A percentile compares a stretch with the other conserved stretches of the same genome.
These are phyloP conservation scores for Orius laevigatus DNA, from an alignment of 1,140 invertebrate genomes.

Conservation along the genomic window DNA sequence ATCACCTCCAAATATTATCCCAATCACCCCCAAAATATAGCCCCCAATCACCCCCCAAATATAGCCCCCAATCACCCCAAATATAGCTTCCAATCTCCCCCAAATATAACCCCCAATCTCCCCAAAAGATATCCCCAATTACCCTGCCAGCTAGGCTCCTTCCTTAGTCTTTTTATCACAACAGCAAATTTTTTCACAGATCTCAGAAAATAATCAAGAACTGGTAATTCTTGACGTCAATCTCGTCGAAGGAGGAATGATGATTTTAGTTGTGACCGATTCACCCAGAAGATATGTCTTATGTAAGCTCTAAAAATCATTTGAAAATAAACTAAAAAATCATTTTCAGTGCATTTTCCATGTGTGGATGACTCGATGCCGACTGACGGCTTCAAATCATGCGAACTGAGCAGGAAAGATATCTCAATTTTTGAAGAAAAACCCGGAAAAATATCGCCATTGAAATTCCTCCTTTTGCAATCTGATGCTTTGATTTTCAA, in stretches of 20 bases:
- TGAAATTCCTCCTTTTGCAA: conserved; percentile 8
- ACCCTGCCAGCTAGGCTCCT: no score
- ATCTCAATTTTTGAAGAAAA: conserved; percentile 7
- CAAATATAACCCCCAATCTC: no score
- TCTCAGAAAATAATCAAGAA: neutral
- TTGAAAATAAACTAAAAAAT: neutral
- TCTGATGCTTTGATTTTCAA: conserved; percentile 12
- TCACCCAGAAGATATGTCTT: conserved; percentile 1
- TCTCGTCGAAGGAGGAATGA: conserved; percentile 1
- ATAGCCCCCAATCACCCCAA: no score
- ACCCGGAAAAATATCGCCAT: conserved; percentile 7
- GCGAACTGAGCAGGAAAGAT: conserved; percentile 5
- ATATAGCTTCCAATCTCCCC: no score
- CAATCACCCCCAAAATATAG: no score
- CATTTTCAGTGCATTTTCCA: conserved; percentile 5
- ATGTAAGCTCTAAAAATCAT: neutral
- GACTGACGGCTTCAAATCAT: neutral
- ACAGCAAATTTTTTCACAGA: neutral
- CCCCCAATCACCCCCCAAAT: no score
- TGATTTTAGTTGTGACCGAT: neutral
- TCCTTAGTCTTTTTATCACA: no score
- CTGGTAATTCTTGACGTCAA: conserved; percentile 1
- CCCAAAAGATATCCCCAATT: no score
- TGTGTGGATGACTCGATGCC: conserved; percentile 4
- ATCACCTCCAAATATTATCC: no score